phyloP scores from a whole-genome alignment of 2,888 invertebrate genomes.

The Calameuta idolon region DNA sequence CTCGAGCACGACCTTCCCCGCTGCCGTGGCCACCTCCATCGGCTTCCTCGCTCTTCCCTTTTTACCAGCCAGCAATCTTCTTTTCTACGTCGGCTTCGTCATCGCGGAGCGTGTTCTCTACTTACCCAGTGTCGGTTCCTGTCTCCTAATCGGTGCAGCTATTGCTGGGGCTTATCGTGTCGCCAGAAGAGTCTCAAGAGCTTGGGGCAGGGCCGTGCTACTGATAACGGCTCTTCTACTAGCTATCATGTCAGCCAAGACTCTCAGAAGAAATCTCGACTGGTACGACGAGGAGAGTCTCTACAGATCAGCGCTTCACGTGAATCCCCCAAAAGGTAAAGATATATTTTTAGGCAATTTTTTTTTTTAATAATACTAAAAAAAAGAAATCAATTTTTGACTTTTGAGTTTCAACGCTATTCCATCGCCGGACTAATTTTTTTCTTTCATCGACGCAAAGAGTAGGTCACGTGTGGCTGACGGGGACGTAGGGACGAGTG shows the following conservation, averaged over 20 bases:
- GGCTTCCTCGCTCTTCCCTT: slow-evolving; percentile 90
- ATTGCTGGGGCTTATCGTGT: slow-evolving; percentile 58
- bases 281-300: slow-evolving; percentile 95
- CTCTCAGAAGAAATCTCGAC: slow-evolving; percentile 86
- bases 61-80: slow-evolving; percentile 94
- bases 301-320: slow-evolving; percentile 88
- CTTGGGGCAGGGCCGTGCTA: slow-evolving; percentile 55
- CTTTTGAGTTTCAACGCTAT: background rate
- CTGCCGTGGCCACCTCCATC: slow-evolving; percentile 74
- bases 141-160: slow-evolving; percentile 83
- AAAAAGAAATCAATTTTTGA: background rate
- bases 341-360: background rate
- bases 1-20: slow-evolving; percentile 62
- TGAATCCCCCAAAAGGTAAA: slow-evolving; percentile 98
- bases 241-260: slow-evolving; percentile 78
- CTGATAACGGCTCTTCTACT: slow-evolving; percentile 72
- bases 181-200: slow-evolving; percentile 64
- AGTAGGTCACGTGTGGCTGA: background rate
- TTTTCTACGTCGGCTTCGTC: slow-evolving; percentile 98
- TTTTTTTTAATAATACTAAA: background rate
- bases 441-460: background rate
- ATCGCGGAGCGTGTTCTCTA: slow-evolving; percentile 96
- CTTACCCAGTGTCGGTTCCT: slow-evolving; percentile 95
- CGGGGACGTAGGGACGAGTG: slow-evolving; percentile 13
- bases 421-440: background rate